Evolutionary conservation across 2,797 vertebrate genomes (phyloP).

Genomic region (Poecilia gillii): DNA sequence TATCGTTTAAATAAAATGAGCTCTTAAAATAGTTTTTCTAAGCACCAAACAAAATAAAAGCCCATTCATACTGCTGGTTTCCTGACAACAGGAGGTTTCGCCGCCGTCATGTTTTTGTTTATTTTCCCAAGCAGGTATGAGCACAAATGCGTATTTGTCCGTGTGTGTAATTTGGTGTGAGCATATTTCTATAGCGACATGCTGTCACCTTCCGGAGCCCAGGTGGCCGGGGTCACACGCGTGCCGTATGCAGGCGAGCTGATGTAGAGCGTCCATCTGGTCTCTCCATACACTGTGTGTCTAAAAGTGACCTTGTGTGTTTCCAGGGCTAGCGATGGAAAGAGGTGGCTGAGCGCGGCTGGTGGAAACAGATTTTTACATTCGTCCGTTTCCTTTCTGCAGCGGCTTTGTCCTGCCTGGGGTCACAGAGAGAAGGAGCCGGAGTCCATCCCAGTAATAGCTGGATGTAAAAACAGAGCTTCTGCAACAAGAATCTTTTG

Average conservation of each 20-base stretch:
- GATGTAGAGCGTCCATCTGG: constrained; percentile 76
- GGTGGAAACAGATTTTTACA: constrained; percentile 8
- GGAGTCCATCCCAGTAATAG: not conserved
- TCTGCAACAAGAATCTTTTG: not conserved
- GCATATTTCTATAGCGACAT: constrained; percentile 45
- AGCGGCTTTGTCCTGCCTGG: not conserved
- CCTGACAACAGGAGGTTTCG: constrained; percentile 1
- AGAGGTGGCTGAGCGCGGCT: constrained; percentile 2
- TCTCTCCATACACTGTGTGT: constrained; percentile 35
- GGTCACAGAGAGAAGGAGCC: not conserved
- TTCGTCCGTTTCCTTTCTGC: not conserved
- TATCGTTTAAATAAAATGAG: not conserved
- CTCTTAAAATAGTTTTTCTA: not conserved
- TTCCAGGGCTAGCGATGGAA: constrained; percentile 21
- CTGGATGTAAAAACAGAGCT: not conserved
- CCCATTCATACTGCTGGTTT: not conserved
- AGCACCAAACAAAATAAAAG: not conserved
- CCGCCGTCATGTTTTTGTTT: not conserved
- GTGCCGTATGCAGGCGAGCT: constrained; percentile 59
- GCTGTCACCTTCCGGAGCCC: constrained; percentile 67
- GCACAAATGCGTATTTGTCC: constrained; percentile 1
- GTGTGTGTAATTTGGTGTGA: constrained; percentile 12
- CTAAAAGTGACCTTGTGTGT: constrained; percentile 63
- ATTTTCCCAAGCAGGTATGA: constrained; percentile 11
- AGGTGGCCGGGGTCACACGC: constrained; percentile 73